Evolutionary conservation across 2,797 vertebrate genomes (phyloP).

Genomic region (Odontamblyopus rebecca): DNA sequence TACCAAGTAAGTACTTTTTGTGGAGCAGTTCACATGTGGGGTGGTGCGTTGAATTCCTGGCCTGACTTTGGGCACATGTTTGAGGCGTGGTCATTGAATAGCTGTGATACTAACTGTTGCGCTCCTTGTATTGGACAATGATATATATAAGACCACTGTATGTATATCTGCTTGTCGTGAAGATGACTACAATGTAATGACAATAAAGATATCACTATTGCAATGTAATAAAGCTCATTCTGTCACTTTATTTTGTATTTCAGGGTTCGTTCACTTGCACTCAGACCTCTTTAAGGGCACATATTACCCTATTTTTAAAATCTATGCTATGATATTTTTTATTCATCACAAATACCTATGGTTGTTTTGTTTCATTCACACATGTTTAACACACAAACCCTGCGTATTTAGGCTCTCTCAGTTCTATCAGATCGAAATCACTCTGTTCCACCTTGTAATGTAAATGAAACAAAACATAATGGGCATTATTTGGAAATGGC

Average conservation of each 20-base stretch:
- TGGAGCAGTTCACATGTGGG: slow-evolving; percentile 15
- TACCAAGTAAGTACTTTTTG: background rate
- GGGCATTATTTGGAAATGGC: too few relatives aligned
- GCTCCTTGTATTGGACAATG: slow-evolving; percentile 64
- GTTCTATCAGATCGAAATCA: too few relatives aligned
- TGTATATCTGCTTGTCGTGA: slow-evolving; percentile 74
- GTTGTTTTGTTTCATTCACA: too few relatives aligned
- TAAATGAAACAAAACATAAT: too few relatives aligned
- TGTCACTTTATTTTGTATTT: background rate
- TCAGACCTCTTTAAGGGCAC: too few relatives aligned
- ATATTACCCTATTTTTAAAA: too few relatives aligned
- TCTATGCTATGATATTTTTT: too few relatives aligned
- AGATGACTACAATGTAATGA: slow-evolving; percentile 70
- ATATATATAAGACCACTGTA: slow-evolving; percentile 71
- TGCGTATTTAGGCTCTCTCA: too few relatives aligned
- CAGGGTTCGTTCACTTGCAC: background rate
- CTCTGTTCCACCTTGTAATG: too few relatives aligned
- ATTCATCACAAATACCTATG: too few relatives aligned
- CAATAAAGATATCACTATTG: slow-evolving; percentile 66
- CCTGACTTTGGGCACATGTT: background rate
- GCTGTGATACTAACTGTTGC: slow-evolving; percentile 69
- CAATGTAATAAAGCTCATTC: slow-evolving; percentile 1
- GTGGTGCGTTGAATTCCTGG: background rate
- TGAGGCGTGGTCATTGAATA: slow-evolving; percentile 39
- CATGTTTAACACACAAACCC: too few relatives aligned